Evolutionary conservation across 2,888 invertebrate genomes (phyloP).

Genomic region (Eristalis pertinax): DNA sequence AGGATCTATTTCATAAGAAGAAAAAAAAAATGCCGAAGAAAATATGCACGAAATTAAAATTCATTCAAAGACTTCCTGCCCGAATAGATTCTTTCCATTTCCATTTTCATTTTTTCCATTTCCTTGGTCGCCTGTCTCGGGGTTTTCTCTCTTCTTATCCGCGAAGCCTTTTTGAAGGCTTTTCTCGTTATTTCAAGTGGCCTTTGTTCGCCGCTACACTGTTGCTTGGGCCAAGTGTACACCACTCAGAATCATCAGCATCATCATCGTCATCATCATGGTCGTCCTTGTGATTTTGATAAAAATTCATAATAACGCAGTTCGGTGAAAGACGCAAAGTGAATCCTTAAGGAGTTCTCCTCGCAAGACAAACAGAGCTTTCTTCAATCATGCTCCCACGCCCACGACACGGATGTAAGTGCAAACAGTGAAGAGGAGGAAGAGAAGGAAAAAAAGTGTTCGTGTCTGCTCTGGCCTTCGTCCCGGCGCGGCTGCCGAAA

Average conservation of each 20-base stretch:
- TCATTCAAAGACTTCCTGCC: conserved; percentile 70
- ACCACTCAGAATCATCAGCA: conserved; percentile 53
- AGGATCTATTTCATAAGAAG: conserved; percentile 36
- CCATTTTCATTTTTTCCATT: conserved; percentile 7
- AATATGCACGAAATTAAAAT: conserved; percentile 72
- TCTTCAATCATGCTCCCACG: conserved; percentile 70
- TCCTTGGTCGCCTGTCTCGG: not conserved
- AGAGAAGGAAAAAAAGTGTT: conserved; percentile 3
- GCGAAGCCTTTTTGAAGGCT: conserved; percentile 51
- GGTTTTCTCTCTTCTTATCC: conserved; percentile 35
- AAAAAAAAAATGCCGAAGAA: conserved; percentile 20
- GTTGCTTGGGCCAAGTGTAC: conserved; percentile 61
- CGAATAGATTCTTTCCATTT: conserved; percentile 48
- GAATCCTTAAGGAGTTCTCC: conserved; percentile 70
- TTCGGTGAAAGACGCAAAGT: conserved; percentile 49
- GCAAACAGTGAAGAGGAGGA: conserved; percentile 22
- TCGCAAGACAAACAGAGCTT: conserved; percentile 54
- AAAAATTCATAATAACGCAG: conserved; percentile 63
- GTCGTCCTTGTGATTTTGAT: conserved; percentile 16
- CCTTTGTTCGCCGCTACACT: conserved; percentile 66
- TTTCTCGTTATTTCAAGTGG: conserved; percentile 72
- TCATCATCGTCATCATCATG: conserved; percentile 39
- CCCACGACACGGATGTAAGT: conserved; percentile 46
- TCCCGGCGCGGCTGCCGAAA: conserved; percentile 43
- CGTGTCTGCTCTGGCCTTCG: conserved; percentile 14